A percentile compares a stretch with the other conserved stretches of the same genome.
Conservation (phyloP, 2,888 invertebrate species). For the Drosophila paranaensis region DNA sequence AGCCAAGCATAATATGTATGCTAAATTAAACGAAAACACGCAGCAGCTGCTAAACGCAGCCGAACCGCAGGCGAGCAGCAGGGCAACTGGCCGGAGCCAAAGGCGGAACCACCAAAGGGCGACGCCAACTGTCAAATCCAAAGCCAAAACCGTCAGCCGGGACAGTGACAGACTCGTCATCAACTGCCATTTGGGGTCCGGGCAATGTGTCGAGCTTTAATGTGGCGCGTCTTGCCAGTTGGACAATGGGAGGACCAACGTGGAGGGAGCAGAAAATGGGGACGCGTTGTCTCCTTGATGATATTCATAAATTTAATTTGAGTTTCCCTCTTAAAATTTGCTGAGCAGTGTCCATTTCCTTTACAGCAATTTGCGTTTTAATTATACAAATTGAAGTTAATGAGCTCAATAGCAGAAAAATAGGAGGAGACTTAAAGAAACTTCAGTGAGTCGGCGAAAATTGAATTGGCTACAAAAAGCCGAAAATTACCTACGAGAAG, state of each 20-base stretch:
- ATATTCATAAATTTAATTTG: constrained; percentile 67
- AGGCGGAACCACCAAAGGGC: constrained; percentile 29
- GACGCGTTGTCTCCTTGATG: constrained; percentile 27
- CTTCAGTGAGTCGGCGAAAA: background rate
- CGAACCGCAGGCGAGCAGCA: constrained; percentile 17
- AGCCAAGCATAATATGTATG: constrained; percentile 58
- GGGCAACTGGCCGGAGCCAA: constrained; percentile 11
- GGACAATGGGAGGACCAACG: background rate
- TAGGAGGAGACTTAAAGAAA: constrained; percentile 1
- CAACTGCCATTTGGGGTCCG: constrained; percentile 24
- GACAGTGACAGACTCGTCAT: constrained; percentile 34
- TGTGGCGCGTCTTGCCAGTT: constrained; percentile 35
- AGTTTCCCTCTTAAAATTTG: constrained; percentile 22
- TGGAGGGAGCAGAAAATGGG: background rate
- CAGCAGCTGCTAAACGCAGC: constrained; percentile 44
- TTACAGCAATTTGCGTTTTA: constrained; percentile 63
- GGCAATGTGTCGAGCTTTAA: constrained; percentile 52
- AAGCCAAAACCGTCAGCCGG: constrained; percentile 24
- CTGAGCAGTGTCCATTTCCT: constrained; percentile 39
- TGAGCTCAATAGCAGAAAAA: constrained; percentile 12
- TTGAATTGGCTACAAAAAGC: background rate
- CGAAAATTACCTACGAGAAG: background rate
- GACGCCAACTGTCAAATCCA: constrained; percentile 56
- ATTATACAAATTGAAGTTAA: constrained; percentile 63
- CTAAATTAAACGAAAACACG: constrained; percentile 70